A percentile compares a stretch with the other conserved stretches of the same genome.
Conservation (phyloP, 2,888 invertebrate species). For the Ectemnius continuus region DNA sequence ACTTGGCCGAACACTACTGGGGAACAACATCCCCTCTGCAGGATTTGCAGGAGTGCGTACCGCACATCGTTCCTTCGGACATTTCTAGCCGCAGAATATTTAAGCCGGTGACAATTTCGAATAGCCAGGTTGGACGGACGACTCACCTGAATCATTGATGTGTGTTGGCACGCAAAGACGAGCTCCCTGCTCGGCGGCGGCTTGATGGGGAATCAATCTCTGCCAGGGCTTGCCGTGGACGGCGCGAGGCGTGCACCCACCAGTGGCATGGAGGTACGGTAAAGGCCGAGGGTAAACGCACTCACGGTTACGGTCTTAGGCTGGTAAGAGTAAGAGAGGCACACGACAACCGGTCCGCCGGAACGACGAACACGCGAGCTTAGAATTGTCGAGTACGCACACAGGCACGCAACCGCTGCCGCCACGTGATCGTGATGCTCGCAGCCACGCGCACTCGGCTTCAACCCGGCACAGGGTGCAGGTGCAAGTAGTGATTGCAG, state of each 20-base stretch:
- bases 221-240: conserved; percentile 57
- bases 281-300: too few relatives aligned
- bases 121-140: conserved; percentile 16
- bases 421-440: conserved; percentile 14
- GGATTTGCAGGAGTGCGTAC: too few relatives aligned
- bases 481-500: background rate
- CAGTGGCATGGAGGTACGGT: conserved; percentile 28
- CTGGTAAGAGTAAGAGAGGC: background rate
- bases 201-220: conserved; percentile 58
- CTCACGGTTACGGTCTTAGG: too few relatives aligned
- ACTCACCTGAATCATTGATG: conserved; percentile 75
- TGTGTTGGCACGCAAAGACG: conserved; percentile 65
- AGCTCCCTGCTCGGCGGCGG: conserved; percentile 60
- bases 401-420: conserved; percentile 19
- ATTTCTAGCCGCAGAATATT: background rate
- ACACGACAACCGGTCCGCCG: background rate
- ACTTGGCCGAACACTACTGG: conserved; percentile 15
- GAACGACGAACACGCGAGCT: background rate
- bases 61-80: background rate
- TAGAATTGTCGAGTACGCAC: conserved; percentile 18
- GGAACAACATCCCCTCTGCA: background rate
- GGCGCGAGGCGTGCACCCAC: conserved; percentile 64
- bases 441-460: conserved; percentile 34
- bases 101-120: conserved; percentile 16
- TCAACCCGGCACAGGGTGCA: conserved; percentile 7